Percentiles rank a stretch among this genome's conserved stretches.
phyloP scores from a whole-genome alignment of 2,888 invertebrate genomes.

The Acanthococcus lagerstroemiae region DNA sequence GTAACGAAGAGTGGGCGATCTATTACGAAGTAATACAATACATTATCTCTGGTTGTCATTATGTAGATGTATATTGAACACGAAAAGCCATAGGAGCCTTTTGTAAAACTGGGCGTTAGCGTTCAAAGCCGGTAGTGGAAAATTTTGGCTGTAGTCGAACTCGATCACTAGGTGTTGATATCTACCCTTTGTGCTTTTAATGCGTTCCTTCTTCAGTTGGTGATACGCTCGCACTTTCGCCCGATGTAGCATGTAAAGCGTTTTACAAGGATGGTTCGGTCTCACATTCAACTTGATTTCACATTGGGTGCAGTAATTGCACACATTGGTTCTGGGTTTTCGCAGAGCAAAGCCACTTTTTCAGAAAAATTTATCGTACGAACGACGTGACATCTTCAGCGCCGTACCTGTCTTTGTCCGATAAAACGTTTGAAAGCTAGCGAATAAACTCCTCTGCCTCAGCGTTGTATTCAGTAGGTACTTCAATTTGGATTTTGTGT shows the following conservation, averaged over 20 bases:
- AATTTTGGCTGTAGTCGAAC: too few species aligned
- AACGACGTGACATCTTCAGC: not conserved
- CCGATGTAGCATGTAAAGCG: not conserved
- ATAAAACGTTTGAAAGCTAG: not conserved
- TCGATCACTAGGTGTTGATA: too few species aligned
- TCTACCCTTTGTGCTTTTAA: too few species aligned
- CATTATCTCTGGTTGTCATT: too few species aligned
- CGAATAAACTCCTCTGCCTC: not conserved
- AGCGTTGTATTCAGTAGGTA: not conserved
- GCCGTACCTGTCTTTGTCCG: not conserved
- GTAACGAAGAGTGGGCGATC: too few species aligned
- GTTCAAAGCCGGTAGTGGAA: too few species aligned
- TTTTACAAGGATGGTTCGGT: not conserved
- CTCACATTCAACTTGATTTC: not conserved
- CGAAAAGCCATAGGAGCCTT: too few species aligned
- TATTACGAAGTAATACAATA: too few species aligned
- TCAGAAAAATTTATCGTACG: not conserved
- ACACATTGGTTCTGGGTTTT: not conserved
- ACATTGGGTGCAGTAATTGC: not conserved
- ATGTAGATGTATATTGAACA: too few species aligned
- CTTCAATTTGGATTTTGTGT: not conserved
- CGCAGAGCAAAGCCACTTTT: not conserved
- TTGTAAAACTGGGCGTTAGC: too few species aligned
- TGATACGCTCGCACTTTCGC: not conserved
- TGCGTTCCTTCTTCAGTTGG: not conserved